Conservation (phyloP, 2,888 invertebrate genomes). For the Melanargia galathea region DNA sequence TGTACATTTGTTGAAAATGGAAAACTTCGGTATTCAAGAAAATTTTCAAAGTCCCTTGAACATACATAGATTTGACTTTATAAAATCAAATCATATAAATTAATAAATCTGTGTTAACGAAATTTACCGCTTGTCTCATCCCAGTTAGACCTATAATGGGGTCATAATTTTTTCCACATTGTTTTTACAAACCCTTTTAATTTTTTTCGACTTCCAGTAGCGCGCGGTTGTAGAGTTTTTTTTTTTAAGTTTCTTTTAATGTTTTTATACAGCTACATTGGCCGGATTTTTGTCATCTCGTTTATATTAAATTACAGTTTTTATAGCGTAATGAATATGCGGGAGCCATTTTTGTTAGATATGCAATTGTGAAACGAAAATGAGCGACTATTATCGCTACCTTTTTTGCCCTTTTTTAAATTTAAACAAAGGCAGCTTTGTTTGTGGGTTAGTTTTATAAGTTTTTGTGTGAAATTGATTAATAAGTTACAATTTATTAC, state of each 20-base stretch:
- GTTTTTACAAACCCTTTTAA: conserved; percentile 69
- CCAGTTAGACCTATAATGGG: conserved; percentile 72
- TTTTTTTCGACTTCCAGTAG: conserved; percentile 59
- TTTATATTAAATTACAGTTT: conserved; percentile 82
- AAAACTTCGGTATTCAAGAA: neutral
- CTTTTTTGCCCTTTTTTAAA: conserved; percentile 50
- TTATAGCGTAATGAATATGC: conserved; percentile 77
- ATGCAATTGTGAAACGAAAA: conserved; percentile 70
- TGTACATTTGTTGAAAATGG: neutral
- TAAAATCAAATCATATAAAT: conserved; percentile 1
- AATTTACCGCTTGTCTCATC: conserved; percentile 76
- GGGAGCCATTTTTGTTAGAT: conserved; percentile 67
- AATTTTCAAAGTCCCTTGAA: neutral
- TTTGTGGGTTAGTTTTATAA: conserved; percentile 43
- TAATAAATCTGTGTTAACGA: conserved; percentile 69
- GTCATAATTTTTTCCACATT: conserved; percentile 63
- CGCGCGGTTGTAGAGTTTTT: conserved; percentile 62
- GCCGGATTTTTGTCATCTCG: conserved; percentile 77
- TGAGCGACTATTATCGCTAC: conserved; percentile 66
- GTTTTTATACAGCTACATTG: conserved; percentile 68
- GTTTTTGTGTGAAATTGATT: conserved; percentile 36
- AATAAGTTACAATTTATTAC: conserved; percentile 31
- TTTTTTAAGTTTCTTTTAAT: conserved; percentile 51
- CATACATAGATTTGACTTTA: neutral
- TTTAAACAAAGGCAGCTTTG: conserved; percentile 43